Percentiles rank a stretch among this genome's conserved stretches.
Conservation (phyloP, 2,113 vertebrate species). For the Actenoides hombroni region DNA sequence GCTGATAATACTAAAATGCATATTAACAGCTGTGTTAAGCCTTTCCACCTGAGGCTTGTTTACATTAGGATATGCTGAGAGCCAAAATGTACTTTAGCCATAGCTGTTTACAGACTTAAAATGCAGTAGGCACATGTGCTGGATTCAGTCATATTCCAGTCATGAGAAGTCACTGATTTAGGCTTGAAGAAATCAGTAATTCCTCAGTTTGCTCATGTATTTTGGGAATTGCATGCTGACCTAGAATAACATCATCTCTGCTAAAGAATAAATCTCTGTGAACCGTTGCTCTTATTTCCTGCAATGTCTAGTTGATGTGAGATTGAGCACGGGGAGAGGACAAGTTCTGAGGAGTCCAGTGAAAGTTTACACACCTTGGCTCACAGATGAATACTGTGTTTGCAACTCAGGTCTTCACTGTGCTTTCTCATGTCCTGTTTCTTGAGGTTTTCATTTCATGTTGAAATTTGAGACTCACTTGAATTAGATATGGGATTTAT, state of each 20-base stretch:
- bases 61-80: not conserved
- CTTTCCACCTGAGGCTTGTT: not conserved
- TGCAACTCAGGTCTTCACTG: not conserved
- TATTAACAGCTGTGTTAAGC: not conserved
- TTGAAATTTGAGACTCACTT: not conserved
- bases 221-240: not conserved
- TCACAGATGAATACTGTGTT: not conserved
- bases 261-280: not conserved
- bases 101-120: not conserved
- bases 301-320: not conserved
- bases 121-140: rapidly evolving
- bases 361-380: not conserved
- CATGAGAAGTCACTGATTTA: not conserved
- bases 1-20: not conserved
- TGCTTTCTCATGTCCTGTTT: not conserved
- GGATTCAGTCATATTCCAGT: not conserved
- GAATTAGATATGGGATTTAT: not conserved
- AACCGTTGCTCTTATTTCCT: not conserved
- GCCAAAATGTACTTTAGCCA: not conserved
- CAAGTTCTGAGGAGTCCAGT: not conserved
- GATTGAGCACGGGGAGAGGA: not conserved
- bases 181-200: not conserved
- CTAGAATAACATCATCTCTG: not conserved
- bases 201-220: not conserved
- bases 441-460: not conserved